Base-by-base conservation (phyloP, 2,888 invertebrate genomes). In the Amitus sp. region DNA sequence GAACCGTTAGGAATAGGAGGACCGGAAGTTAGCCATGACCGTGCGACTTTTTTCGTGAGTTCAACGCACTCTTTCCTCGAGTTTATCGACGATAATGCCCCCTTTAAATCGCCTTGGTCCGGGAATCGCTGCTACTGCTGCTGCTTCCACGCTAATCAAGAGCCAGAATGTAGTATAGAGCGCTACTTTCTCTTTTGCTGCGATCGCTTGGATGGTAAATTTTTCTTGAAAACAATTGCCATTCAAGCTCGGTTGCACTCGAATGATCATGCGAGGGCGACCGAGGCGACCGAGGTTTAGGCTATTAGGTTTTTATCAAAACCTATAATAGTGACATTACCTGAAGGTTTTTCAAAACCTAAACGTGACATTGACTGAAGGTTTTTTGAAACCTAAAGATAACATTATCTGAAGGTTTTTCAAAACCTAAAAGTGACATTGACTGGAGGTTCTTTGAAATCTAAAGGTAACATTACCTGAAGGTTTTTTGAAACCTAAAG, bases 71-170 rank as follows among this genome's bases (percentile, higher is more conserved):
- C 54, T 19, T 27, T 42, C 34, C 27, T 34, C 40, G 27, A 55
- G 49, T 60, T 47, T 56, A 49, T 43, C 56, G 57, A 53, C 50
- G 59, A 56, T 53, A 46, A 53, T 43, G 28, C 56, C 15, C 55
- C 46, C 53, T 54, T 51, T 13, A 13, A 54, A 54, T 64, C 49
- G 60, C 43, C 56, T 64, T 59, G 56, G 59, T 50, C 60, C 53
- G 60, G 42, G 56, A 59, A 53, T 64, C 60, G 50, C 48, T 64
- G 59, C 61, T 58, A 45, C 61, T 65, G 47, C 61, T 54, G 60
- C 61, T 65, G n/a, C 65, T 65, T 65, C 61, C 57, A 58, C 58
- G 58, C 43, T 54, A 65, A 65, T 65, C 61, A 65, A 58, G 54
- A 65, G 54, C 57, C 55, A 58, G 58, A 58, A 65, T 61, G 58